Percentiles rank a stretch among this genome's conserved stretches.
phyloP scores from a whole-genome alignment of 2,113 vertebrate genomes.

The Passer domesticus region DNA sequence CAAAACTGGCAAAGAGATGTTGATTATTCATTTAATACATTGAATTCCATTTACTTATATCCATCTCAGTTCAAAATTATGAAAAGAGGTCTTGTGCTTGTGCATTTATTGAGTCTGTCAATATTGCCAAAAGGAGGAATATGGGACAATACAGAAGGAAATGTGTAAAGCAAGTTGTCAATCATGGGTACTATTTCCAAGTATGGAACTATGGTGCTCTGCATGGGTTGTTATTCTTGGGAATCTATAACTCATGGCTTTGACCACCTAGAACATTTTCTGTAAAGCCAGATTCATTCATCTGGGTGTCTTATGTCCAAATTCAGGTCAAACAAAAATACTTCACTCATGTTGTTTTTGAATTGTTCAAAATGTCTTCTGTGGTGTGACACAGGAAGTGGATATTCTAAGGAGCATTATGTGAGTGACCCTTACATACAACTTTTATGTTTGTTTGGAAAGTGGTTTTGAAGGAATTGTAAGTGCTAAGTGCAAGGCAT shows the following conservation, averaged over 20 bases:
- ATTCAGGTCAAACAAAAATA: neutral
- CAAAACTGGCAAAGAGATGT: neutral
- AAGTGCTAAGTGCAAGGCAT: neutral
- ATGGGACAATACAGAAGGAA: neutral
- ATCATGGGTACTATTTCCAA: neutral
- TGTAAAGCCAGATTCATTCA: neutral
- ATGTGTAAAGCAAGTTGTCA: neutral
- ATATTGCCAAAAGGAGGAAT: neutral
- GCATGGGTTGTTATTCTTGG: neutral
- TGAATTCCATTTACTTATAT: neutral
- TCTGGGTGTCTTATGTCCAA: neutral
- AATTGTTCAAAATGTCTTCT: neutral
- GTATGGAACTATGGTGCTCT: neutral
- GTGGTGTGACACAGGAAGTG: neutral
- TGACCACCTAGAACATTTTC: neutral
- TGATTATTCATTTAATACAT: neutral
- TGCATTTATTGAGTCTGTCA: neutral
- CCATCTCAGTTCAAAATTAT: neutral
- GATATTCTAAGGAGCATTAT: neutral
- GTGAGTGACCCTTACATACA: neutral
- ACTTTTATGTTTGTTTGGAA: constrained; percentile 5
- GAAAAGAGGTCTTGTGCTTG: neutral
- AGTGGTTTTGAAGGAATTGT: neutral
- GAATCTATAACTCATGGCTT: neutral
- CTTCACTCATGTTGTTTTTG: neutral